Conservation (phyloP, 2,113 vertebrate genomes). For the Galeopterus variegatus region DNA sequence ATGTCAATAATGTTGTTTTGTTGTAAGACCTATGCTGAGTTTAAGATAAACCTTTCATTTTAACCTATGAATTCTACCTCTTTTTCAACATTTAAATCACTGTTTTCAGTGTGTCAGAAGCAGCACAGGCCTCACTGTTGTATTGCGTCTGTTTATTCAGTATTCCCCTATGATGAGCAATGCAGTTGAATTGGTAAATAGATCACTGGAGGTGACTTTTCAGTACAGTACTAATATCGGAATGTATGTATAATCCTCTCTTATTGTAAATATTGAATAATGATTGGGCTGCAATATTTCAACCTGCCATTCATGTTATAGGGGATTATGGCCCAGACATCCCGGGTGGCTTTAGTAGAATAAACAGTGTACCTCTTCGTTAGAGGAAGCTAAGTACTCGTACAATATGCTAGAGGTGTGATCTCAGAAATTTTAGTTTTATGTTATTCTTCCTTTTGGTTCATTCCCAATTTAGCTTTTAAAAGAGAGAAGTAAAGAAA, state of each 20-base stretch:
- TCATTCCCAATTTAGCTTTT: background rate
- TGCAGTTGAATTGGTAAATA: background rate
- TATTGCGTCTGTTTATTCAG: background rate
- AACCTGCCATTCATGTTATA: conserved; percentile 72
- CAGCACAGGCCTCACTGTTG: background rate
- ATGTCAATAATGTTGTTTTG: background rate
- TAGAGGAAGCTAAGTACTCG: conserved; percentile 77
- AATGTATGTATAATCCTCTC: conserved; percentile 36
- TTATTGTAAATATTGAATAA: conserved; percentile 5
- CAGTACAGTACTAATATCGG: conserved; percentile 9
- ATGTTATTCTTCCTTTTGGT: conserved; percentile 77
- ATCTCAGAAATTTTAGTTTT: conserved; percentile 81
- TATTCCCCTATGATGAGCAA: background rate
- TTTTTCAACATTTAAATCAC: background rate
- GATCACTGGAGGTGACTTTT: conserved; percentile 51
- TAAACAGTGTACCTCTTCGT: conserved; percentile 71
- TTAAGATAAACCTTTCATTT: background rate
- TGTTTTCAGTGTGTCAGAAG: background rate
- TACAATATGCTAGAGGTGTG: conserved; percentile 75
- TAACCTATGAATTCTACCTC: background rate
- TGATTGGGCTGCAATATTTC: conserved; percentile 10
- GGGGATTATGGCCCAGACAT: conserved; percentile 51
- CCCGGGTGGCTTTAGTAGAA: conserved; percentile 77
- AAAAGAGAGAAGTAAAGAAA: background rate
- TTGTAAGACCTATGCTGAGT: background rate